Evolutionary conservation across 2,113 vertebrate genomes (phyloP).

Genomic region (Rhagologus leucostigma): DNA sequence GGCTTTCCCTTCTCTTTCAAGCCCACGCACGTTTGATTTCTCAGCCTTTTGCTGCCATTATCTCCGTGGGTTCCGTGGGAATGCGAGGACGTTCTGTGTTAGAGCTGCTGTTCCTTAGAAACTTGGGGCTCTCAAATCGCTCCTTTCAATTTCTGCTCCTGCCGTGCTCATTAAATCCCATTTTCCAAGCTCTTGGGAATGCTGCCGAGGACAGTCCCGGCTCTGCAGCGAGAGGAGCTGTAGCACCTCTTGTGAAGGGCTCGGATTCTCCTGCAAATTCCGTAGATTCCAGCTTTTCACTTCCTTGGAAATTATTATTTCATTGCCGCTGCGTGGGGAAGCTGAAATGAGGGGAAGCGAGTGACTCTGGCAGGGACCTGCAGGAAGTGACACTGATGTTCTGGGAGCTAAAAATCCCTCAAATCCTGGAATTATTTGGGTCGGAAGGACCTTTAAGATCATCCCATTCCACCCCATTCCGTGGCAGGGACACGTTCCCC

Average conservation of each 20-base stretch:
- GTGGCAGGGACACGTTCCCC: not conserved
- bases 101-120: not conserved
- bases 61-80: not conserved
- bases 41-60: not conserved
- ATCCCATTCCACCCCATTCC: not conserved
- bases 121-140: not conserved
- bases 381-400: not conserved
- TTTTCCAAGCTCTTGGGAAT: not conserved
- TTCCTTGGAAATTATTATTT: not conserved
- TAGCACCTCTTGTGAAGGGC: too few species aligned
- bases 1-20: not conserved
- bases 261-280: not conserved
- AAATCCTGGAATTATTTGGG: not conserved
- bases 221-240: not conserved
- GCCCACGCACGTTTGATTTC: not conserved
- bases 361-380: not conserved
- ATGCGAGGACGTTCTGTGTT: rapidly evolving
- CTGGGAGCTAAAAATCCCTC: not conserved
- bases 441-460: not conserved
- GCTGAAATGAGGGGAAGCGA: not conserved
- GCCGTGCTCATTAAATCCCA: rapidly evolving
- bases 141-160: not conserved
- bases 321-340: not conserved
- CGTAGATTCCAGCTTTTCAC: rapidly evolving
- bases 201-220: not conserved